Percentiles rank a stretch among this genome's conserved stretches.
phyloP scores from a whole-genome alignment of 2,797 vertebrate genomes.

The Staurois parvus region DNA sequence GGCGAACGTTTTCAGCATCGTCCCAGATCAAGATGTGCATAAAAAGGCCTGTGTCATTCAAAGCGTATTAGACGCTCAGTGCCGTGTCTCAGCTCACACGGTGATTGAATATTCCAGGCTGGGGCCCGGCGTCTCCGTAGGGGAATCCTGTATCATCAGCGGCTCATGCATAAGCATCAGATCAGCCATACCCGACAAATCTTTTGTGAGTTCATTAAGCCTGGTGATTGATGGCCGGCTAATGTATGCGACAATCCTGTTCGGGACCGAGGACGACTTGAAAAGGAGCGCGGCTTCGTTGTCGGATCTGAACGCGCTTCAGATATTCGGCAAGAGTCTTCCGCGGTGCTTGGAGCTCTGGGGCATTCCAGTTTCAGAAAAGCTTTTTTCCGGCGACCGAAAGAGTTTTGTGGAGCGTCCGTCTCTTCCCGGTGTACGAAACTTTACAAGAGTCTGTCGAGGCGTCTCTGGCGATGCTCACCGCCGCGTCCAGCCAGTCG shows the following conservation, averaged over 20 bases:
- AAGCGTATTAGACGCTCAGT: constrained; percentile 79
- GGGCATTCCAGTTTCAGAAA: constrained; percentile 74
- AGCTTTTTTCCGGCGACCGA: constrained; percentile 80
- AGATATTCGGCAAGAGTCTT: constrained; percentile 78
- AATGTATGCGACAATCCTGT: constrained; percentile 81
- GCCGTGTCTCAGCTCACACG: constrained; percentile 76
- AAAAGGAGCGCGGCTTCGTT: constrained; percentile 76
- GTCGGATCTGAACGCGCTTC: constrained; percentile 72
- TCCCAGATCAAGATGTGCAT: constrained; percentile 31
- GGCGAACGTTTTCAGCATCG: constrained; percentile 80
- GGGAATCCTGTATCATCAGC: constrained; percentile 83
- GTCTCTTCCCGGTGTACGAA: constrained; percentile 86
- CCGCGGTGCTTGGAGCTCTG: constrained; percentile 78
- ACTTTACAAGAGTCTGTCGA: constrained; percentile 78
- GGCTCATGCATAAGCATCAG: constrained; percentile 73
- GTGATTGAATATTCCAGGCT: constrained; percentile 88
- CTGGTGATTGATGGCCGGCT: constrained; percentile 68
- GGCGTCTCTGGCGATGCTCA: constrained; percentile 79
- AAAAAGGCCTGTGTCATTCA: constrained; percentile 80
- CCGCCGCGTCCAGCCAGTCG: constrained; percentile 70
- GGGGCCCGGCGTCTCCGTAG: constrained; percentile 78
- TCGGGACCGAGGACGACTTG: constrained; percentile 82
- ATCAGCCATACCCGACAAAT: constrained; percentile 76
- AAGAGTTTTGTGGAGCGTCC: constrained; percentile 86
- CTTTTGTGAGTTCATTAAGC: constrained; percentile 86